Base-by-base conservation (phyloP, 2,113 vertebrate species). In the Pelmatolapia mariae region DNA sequence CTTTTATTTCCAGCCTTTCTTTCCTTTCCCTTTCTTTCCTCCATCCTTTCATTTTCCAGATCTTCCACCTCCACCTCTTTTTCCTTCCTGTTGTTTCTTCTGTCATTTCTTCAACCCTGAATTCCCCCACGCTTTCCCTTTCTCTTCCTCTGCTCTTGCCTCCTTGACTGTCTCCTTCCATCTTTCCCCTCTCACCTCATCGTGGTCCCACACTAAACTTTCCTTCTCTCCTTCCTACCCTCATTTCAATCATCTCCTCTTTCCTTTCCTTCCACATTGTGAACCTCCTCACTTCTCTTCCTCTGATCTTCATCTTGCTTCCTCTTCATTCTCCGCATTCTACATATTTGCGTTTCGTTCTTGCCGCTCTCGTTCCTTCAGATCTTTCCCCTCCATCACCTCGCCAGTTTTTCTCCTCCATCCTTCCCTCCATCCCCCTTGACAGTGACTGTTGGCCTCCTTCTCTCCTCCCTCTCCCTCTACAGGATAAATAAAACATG, bases 401-500 rank as follows among this genome's bases (percentile, higher is more conserved):
- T 36, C 50, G 11, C 53, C 52, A 87, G 66, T 76, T 87, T 71
- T 68, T 18, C 57, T 59, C 66, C 56, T 82, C 80, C 52, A 71
- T n/a, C 86, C 81, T 52, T 73, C 53, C 10, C 22, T 87, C 52
- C 19, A 31, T 82, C 86, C 86, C 68, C 78, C 89, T 86, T 90
- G 80, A 91, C 79, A 68, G 50, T 82, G 81, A 91, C 87, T 92
- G 78, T 90, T 87, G 85, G 45, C 89, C 86, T 84, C 81, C 80
- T 81, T 76, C 79, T 80, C 71, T n/a, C 40, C 84, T 61, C 66
- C 57, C 80, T 66, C 86, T 57, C 89, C 81, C 80, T 87, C 78
- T 88, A 73, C 63, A 89, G 91, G 88, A 94, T 96, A 94, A 94
- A 95, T 96, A 95, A 96, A 95, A 95, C 94, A 95, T 94, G 93